A percentile compares a stretch with the other conserved stretches of the same genome.
Conservation (phyloP, 2,113 vertebrate genomes). For the Plecturocebus donacophilus region DNA sequence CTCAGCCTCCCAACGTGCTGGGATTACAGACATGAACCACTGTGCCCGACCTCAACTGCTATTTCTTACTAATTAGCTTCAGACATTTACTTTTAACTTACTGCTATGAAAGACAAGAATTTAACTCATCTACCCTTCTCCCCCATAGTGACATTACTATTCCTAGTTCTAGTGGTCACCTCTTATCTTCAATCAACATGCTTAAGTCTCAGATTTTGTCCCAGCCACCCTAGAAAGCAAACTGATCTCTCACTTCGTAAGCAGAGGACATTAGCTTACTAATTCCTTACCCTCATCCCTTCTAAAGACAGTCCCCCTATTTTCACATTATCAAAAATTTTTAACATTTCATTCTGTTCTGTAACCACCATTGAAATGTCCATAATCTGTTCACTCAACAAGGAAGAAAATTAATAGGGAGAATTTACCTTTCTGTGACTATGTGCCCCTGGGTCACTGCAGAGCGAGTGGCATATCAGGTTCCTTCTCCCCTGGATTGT, state of each 20-base stretch:
- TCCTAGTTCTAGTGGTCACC: background rate
- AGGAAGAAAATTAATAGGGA: background rate
- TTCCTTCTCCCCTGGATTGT: background rate
- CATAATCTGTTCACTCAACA: background rate
- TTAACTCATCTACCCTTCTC: background rate
- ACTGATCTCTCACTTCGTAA: background rate
- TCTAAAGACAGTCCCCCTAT: background rate
- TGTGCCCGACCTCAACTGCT: background rate
- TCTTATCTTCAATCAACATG: background rate
- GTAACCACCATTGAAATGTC: background rate
- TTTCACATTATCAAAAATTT: background rate
- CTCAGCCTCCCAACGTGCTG: background rate
- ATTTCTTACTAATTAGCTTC: background rate
- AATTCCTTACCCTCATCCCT: background rate
- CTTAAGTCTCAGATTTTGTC: background rate
- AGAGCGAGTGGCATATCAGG: background rate
- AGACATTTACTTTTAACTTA: background rate
- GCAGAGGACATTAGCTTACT: background rate
- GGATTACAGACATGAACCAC: background rate
- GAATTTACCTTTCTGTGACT: background rate
- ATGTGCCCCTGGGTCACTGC: too few relatives aligned
- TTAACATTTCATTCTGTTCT: background rate
- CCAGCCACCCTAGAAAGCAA: background rate
- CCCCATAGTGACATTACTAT: background rate
- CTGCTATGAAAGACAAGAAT: background rate